Conservation (phyloP, 2,797 vertebrate genomes). For the Sus cebifrons region DNA sequence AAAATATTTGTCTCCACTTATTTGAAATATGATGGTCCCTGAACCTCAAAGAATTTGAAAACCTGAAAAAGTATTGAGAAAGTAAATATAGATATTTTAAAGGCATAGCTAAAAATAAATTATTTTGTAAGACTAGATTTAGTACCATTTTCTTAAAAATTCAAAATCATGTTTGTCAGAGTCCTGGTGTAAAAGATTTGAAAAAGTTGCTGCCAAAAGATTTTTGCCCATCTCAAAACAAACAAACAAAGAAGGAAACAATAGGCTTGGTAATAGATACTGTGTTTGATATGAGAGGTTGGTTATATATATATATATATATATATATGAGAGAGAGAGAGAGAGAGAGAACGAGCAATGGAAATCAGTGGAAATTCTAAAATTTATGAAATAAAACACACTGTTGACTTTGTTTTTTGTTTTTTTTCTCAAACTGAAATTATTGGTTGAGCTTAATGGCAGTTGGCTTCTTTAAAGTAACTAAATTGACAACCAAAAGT, state of each 20-base stretch:
- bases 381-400: constrained; percentile 40
- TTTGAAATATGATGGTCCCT: constrained; percentile 43
- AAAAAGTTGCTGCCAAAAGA: constrained; percentile 48
- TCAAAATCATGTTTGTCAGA: constrained; percentile 57
- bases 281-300: neutral
- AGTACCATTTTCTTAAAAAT: constrained; percentile 60
- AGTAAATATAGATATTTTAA: constrained; percentile 52
- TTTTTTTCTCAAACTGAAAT: constrained; percentile 54
- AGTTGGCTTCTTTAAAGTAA: constrained; percentile 58
- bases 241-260: constrained; percentile 7
- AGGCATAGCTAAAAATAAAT: constrained; percentile 19
- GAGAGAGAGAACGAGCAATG: neutral
- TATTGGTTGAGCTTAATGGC: neutral
- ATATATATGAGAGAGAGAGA: no score
- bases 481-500: constrained; percentile 19
- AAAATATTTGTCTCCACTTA: constrained; percentile 35
- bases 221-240: constrained; percentile 33
- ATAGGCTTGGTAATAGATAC: neutral
- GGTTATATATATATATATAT: neutral
- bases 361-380: constrained; percentile 38
- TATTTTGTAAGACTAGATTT: constrained; percentile 6
- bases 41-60: neutral
- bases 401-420: constrained; percentile 46
- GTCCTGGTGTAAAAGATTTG: neutral
- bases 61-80: constrained; percentile 30